Conservation (phyloP, 2,888 invertebrate species). For the Amphipyra berbera region DNA sequence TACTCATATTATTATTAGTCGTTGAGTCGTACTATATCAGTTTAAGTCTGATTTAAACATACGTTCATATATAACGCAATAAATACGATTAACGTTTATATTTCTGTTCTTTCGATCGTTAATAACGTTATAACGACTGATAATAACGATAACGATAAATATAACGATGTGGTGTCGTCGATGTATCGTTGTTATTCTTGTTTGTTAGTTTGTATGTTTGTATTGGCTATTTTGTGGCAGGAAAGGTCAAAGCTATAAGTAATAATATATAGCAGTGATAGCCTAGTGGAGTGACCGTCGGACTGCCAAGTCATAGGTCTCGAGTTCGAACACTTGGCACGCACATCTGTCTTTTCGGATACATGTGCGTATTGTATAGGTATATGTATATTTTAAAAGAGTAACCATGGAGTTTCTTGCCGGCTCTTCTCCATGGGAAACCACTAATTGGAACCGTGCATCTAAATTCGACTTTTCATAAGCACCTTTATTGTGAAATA, state of each 20-base stretch:
- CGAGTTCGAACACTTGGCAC: neutral
- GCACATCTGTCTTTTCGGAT: too few species aligned
- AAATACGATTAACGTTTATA: constrained; percentile 84
- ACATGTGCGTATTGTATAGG: too few species aligned
- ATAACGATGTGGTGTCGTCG: constrained; percentile 77
- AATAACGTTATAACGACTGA: constrained; percentile 86
- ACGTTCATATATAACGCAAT: constrained; percentile 71
- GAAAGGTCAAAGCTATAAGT: constrained; percentile 29
- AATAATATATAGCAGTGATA: constrained; percentile 13
- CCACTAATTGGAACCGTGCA: too few species aligned
- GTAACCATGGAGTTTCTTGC: too few species aligned
- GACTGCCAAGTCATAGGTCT: too few species aligned
- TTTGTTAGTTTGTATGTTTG: constrained; percentile 44
- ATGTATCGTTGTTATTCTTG: constrained; percentile 58
- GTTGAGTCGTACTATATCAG: constrained; percentile 32
- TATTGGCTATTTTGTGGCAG: constrained; percentile 9
- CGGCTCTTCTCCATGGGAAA: too few species aligned
- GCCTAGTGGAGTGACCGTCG: too few species aligned
- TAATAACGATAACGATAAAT: constrained; percentile 88
- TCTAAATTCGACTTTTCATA: too few species aligned
- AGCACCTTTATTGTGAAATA: too few species aligned
- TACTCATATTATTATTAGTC: constrained; percentile 15
- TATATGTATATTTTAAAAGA: too few species aligned
- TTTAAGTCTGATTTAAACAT: constrained; percentile 60
- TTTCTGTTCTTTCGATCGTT: constrained; percentile 85